These are phyloP conservation scores for Sceloporus undulatus DNA, from an alignment of 2,113 vertebrate genomes.

Conservation along the genomic window DNA sequence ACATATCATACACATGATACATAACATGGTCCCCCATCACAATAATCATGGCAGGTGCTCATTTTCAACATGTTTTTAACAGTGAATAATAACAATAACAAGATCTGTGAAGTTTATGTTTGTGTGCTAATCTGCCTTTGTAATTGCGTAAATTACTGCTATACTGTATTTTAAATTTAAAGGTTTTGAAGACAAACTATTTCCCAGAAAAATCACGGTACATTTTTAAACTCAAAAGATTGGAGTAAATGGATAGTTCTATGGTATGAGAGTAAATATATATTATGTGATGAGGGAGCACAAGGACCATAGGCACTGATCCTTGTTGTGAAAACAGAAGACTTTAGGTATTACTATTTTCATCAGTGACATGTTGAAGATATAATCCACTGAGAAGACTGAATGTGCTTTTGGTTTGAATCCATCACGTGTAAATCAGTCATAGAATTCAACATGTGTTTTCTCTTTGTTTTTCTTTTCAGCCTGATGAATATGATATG, in stretches of 20 bases:
- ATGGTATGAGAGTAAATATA: neutral
- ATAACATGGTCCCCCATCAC: too few species aligned
- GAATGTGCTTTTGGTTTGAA: neutral
- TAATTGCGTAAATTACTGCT: neutral
- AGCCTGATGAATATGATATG: slow-evolving; percentile 93
- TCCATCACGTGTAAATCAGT: neutral
- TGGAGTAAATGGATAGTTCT: neutral
- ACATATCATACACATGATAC: too few species aligned
- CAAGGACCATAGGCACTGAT: neutral
- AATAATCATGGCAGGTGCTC: neutral
- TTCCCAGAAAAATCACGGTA: neutral
- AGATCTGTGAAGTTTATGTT: neutral
- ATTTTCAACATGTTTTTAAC: neutral
- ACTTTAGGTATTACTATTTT: neutral
- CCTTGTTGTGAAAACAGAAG: neutral
- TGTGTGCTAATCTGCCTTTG: neutral
- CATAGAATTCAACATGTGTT: slow-evolving; percentile 37
- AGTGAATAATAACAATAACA: neutral
- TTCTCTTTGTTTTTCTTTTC: slow-evolving; percentile 42
- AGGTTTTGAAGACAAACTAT: neutral
- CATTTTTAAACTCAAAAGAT: neutral
- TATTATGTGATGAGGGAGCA: neutral
- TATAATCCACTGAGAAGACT: neutral
- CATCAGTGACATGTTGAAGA: neutral
- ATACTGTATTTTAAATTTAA: neutral